phyloP scores from a whole-genome alignment of 2,113 vertebrate species.

The Ciconia maguari region DNA sequence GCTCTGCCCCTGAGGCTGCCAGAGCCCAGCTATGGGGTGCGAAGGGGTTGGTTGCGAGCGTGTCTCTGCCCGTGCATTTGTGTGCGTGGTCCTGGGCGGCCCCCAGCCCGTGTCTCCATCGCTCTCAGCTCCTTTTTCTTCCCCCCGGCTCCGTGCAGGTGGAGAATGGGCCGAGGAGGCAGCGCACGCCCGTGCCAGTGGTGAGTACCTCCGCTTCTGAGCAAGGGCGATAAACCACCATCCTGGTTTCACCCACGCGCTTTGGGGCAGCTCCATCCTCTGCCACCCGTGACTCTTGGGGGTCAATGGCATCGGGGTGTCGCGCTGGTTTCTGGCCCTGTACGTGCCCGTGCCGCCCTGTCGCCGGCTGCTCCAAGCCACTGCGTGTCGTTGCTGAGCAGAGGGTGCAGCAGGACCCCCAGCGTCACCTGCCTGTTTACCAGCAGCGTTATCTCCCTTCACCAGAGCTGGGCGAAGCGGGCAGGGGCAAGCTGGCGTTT shows the following conservation, averaged over 20 bases:
- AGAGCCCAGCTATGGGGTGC: neutral
- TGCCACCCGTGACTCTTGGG: rapidly evolving
- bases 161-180: neutral
- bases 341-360: neutral
- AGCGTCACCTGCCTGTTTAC: neutral
- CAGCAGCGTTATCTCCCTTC: neutral
- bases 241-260: rapidly evolving
- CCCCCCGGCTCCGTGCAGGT: neutral
- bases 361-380: rapidly evolving
- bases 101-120: neutral
- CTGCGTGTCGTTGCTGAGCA: neutral
- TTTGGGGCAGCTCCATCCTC: neutral
- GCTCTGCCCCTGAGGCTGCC: neutral
- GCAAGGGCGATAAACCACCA: neutral
- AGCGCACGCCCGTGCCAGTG: rapidly evolving
- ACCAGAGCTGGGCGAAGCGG: rapidly evolving
- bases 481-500: neutral
- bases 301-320: neutral
- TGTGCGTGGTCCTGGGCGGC: neutral
- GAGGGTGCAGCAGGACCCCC: neutral
- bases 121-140: neutral
- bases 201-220: neutral
- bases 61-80: neutral
- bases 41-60: neutral
- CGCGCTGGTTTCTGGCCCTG: rapidly evolving